Conservation (phyloP, 2,888 invertebrate species). For the Pristionchus fissidentatus region DNA sequence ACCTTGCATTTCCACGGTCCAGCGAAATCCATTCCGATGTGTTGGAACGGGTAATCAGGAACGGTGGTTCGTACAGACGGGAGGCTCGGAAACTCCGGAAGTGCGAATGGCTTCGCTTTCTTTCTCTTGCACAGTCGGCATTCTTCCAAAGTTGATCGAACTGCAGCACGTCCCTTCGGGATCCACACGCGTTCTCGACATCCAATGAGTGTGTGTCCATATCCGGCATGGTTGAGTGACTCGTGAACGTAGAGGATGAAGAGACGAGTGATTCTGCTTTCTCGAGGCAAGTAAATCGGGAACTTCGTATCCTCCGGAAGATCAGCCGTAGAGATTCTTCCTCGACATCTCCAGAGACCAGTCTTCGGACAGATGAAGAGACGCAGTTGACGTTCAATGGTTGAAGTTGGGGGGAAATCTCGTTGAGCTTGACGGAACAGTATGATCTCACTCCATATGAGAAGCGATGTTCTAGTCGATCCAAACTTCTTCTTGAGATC, state of each 20-base stretch:
- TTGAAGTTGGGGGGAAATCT: not conserved
- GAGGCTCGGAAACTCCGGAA: not conserved
- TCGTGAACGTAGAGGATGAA: not conserved
- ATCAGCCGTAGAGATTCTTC: not conserved
- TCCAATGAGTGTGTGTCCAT: not conserved
- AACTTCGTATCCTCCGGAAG: not conserved
- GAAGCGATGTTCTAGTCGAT: not conserved
- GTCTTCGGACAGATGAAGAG: not conserved
- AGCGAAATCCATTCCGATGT: slow-evolving; percentile 25
- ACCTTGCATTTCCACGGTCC: not conserved
- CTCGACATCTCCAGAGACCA: slow-evolving; percentile 29
- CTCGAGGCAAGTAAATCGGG: slow-evolving; percentile 9
- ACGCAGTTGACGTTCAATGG: not conserved
- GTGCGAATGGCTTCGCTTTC: not conserved
- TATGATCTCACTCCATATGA: not conserved
- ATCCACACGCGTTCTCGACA: slow-evolving; percentile 25
- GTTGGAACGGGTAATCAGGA: not conserved
- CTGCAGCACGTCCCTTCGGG: not conserved
- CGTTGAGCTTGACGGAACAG: slow-evolving; percentile 8
- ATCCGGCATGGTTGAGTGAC: not conserved
- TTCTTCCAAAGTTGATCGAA: not conserved
- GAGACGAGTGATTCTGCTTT: slow-evolving; percentile 3
- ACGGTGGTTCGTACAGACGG: not conserved
- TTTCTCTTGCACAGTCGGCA: not conserved
- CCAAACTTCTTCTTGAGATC: not conserved